A percentile compares a stretch with the other conserved stretches of the same genome.
Conservation (phyloP, 2,888 invertebrate genomes). For the Stenotaenia linearis region DNA sequence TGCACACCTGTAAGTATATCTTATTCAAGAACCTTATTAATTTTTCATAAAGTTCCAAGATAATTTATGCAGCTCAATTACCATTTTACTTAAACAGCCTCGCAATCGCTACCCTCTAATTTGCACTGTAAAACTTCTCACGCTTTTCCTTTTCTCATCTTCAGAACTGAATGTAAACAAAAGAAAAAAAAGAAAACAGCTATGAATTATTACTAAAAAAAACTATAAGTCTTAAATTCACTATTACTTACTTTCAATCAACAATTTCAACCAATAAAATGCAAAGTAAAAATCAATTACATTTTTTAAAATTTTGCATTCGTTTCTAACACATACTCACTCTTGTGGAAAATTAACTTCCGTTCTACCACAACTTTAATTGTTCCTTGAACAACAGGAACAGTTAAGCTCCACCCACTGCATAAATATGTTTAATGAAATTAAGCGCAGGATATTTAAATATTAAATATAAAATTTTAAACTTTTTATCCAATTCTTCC, state of each 20-base stretch:
- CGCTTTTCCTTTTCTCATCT: conserved; percentile 24
- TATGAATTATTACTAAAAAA: background rate
- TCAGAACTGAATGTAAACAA: background rate
- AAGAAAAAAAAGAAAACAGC: background rate
- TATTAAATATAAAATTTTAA: background rate
- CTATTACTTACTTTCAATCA: background rate
- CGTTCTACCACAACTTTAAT: conserved; percentile 6
- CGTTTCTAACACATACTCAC: background rate
- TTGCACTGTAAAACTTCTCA: background rate
- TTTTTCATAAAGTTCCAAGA: conserved; percentile 4
- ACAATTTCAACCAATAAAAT: background rate
- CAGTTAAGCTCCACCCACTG: background rate
- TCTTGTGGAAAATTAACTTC: conserved; percentile 16
- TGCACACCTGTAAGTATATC: conserved; percentile 1
- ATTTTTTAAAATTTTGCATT: too few species aligned
- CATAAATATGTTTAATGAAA: too few species aligned
- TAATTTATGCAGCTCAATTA: conserved; percentile 21
- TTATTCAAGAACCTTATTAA: conserved; percentile 10
- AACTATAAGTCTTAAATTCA: background rate
- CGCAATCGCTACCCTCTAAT: conserved; percentile 26
- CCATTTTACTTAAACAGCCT: conserved; percentile 23
- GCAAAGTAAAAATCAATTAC: background rate
- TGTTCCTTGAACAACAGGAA: too few species aligned
- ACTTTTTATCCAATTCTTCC: background rate
- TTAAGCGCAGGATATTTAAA: too few species aligned